Base-by-base conservation (phyloP, 2,113 vertebrate genomes). In the Pandion haliaetus region DNA sequence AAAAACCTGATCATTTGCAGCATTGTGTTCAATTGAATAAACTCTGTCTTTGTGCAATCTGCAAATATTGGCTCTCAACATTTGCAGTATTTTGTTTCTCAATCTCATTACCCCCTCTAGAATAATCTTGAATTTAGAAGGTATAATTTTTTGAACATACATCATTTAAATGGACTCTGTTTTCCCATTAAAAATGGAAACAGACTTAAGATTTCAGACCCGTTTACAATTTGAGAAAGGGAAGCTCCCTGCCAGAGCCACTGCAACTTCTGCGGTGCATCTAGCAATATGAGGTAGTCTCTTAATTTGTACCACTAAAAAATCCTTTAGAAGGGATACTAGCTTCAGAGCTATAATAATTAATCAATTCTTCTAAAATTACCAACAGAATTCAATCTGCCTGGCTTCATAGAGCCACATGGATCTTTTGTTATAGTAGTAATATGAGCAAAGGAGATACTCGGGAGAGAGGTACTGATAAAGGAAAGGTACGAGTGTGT, bases 1-100 rank as follows among this genome's bases (percentile, higher is more conserved):
- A 83, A 84, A 77, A 66, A 36, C 10, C 16, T 2, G 3, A 72
- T 85, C 93, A 95, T 94, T 87, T 94, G 87, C 83, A 93, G 93
- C 89, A 87, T 91, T 96, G 91, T 95, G 83, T 32, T 85, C 84
- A 62, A 70, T 0, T 96, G 86, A 94, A 95, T 89, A 72, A 95
- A 97, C 86, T 63, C 72, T 2, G 42, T 81, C 88, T 91, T 95
- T 89, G 81, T 96, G 95, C 96, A 96, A 95, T 95, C 93, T 95
- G 89, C 91, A 97, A 97, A 96, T 71, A 91, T 55, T 97, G 89
- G 86, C 86, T 93, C 84, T 86, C 57, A 45, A 16, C 74, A 62
- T n/a, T 32, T 6, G 71, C 7, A 21, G 40, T 9, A 66, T 93
- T 93, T 73, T 82, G 45, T 91, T 97, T 96, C 95, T 54, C 93